Evolutionary conservation across 2,888 invertebrate species (phyloP).

Genomic region (Nomada goodeniana): DNA sequence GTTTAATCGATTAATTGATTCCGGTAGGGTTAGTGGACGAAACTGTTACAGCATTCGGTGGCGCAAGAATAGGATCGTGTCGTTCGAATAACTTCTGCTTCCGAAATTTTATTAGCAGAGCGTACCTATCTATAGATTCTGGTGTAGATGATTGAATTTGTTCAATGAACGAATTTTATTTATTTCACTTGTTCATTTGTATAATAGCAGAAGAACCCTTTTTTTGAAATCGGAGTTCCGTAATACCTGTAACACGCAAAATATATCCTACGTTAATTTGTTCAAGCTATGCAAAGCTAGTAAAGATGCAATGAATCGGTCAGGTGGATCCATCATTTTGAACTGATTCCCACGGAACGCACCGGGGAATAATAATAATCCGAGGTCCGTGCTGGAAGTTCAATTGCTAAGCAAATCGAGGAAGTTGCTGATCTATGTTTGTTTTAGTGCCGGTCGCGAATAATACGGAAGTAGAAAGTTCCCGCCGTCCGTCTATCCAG

Average conservation of each 20-base stretch:
- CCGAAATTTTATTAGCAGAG: no score
- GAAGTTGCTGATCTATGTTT: neutral
- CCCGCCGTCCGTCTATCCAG: slow-evolving; percentile 7
- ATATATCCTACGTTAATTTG: no score
- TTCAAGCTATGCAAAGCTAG: no score
- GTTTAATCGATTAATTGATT: slow-evolving; percentile 12
- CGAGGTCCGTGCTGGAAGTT: neutral
- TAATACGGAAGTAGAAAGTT: slow-evolving; percentile 7
- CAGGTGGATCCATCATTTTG: neutral
- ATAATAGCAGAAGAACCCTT: no score
- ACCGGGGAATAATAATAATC: neutral
- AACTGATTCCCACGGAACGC: neutral
- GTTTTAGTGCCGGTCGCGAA: neutral
- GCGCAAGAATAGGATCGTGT: neutral
- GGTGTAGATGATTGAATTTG: no score
- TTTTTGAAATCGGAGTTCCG: no score
- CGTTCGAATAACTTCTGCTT: neutral
- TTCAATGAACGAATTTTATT: no score
- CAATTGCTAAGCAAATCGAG: neutral
- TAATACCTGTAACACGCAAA: no score
- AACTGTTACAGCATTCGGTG: no score
- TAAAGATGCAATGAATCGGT: neutral
- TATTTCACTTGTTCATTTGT: no score
- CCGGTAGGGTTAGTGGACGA: no score
- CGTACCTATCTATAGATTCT: no score